A percentile compares a stretch with the other conserved stretches of the same genome.
These are phyloP conservation scores for Nudaria mundana DNA, from an alignment of 2,888 invertebrate genomes.

Conservation along the genomic window DNA sequence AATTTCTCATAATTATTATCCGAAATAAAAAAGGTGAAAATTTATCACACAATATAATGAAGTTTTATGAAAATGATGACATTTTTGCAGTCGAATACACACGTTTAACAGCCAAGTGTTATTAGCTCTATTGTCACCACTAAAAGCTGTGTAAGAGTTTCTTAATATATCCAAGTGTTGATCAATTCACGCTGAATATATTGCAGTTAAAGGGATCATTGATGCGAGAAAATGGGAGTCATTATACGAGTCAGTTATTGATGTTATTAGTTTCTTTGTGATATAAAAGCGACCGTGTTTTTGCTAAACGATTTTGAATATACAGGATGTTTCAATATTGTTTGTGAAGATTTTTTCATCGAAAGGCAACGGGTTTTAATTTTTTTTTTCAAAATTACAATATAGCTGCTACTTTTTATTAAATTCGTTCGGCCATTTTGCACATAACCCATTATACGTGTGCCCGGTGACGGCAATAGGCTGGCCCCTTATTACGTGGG, in stretches of 20 bases:
- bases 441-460: too few relatives aligned
- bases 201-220: slow-evolving; percentile 50
- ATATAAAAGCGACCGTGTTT: slow-evolving; percentile 50
- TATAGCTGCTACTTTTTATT: too few relatives aligned
- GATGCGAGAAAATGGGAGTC: slow-evolving; percentile 49
- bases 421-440: too few relatives aligned
- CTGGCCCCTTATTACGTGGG: too few relatives aligned
- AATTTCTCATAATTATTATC: too few relatives aligned
- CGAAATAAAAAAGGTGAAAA: too few relatives aligned
- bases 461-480: too few relatives aligned
- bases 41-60: background rate
- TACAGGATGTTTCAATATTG: slow-evolving; percentile 41
- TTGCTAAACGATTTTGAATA: slow-evolving; percentile 47
- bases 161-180: slow-evolving; percentile 51
- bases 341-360: too few relatives aligned
- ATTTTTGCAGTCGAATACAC: slow-evolving; percentile 28
- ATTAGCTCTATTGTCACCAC: slow-evolving; percentile 24
- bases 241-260: slow-evolving; percentile 50
- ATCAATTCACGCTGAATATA: slow-evolving; percentile 55
- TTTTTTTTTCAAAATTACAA: too few relatives aligned
- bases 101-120: slow-evolving; percentile 35
- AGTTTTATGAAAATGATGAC: background rate
- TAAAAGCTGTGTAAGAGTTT: slow-evolving; percentile 52
- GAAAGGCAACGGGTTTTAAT: too few relatives aligned
- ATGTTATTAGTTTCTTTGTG: slow-evolving; percentile 63